Evolutionary conservation across 1,140 invertebrate genomes (phyloP).

Genomic region (Platyscapa corneri): DNA sequence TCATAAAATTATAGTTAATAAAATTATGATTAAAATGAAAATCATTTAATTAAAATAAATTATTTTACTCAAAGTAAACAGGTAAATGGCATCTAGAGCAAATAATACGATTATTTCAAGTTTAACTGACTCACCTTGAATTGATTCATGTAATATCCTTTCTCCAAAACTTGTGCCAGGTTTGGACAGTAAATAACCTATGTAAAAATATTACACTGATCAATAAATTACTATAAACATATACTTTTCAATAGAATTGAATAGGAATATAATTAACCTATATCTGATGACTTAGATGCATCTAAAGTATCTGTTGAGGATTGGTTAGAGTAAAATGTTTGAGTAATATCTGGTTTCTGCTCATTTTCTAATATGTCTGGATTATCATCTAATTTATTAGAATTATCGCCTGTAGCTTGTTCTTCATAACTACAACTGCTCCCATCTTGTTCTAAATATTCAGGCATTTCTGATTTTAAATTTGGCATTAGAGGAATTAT

Average conservation of each 20-base stretch:
- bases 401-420: conserved; percentile 67
- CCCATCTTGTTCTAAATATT: conserved; percentile 72
- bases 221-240: conserved; percentile 13
- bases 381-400: conserved; percentile 68
- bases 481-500: conserved; percentile 74
- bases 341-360: conserved; percentile 70
- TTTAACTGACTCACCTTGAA: conserved; percentile 70
- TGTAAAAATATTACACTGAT: conserved; percentile 52
- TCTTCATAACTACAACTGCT: conserved; percentile 74
- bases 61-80: background rate
- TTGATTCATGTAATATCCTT: conserved; percentile 70
- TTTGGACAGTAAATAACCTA: conserved; percentile 73
- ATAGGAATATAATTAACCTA: conserved; percentile 60
- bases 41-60: background rate
- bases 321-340: conserved; percentile 72
- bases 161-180: conserved; percentile 72
- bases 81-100: conserved; percentile 32
- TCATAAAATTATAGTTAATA: background rate
- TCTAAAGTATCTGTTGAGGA: conserved; percentile 66
- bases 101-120: conserved; percentile 23
- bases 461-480: conserved; percentile 73
- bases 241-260: conserved; percentile 8
- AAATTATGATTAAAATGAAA: background rate
- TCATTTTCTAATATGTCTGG: conserved; percentile 66
- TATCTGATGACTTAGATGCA: conserved; percentile 66